These are phyloP conservation scores for Aphis craccivora DNA, from an alignment of 1,140 invertebrate genomes.

Conservation along the genomic window DNA sequence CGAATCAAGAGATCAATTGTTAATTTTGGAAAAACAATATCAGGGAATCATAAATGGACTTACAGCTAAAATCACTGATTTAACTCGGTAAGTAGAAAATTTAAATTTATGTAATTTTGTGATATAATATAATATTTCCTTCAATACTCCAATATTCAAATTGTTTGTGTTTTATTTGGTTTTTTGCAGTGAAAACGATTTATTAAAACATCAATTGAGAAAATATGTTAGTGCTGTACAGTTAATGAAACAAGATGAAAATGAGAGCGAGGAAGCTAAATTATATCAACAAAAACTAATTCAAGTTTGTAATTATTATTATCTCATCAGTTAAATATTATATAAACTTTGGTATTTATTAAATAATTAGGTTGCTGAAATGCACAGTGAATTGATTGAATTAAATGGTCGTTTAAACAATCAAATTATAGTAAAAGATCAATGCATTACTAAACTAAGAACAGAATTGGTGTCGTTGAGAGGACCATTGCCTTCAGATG, in stretches of 20 bases:
- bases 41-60: constrained; percentile 25
- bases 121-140: not conserved
- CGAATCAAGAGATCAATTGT: constrained; percentile 46
- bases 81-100: constrained; percentile 4
- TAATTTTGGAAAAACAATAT: constrained; percentile 38
- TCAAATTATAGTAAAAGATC: constrained; percentile 64
- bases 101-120: not conserved
- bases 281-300: constrained; percentile 90
- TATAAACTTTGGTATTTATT: not conserved
- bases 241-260: constrained; percentile 70
- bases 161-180: constrained; percentile 60
- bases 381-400: constrained; percentile 95
- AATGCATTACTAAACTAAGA: constrained; percentile 70
- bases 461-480: constrained; percentile 75
- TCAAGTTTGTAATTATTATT: constrained; percentile 66
- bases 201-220: constrained; percentile 85
- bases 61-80: constrained; percentile 41
- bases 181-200: constrained; percentile 80
- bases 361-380: constrained; percentile 78
- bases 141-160: not conserved
- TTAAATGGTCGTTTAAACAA: constrained; percentile 79
- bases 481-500: constrained; percentile 68
- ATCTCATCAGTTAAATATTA: not conserved
- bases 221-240: constrained; percentile 91
- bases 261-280: constrained; percentile 74